Evolutionary conservation across 2,113 vertebrate species (phyloP).

Genomic region (Suricata suricatta): DNA sequence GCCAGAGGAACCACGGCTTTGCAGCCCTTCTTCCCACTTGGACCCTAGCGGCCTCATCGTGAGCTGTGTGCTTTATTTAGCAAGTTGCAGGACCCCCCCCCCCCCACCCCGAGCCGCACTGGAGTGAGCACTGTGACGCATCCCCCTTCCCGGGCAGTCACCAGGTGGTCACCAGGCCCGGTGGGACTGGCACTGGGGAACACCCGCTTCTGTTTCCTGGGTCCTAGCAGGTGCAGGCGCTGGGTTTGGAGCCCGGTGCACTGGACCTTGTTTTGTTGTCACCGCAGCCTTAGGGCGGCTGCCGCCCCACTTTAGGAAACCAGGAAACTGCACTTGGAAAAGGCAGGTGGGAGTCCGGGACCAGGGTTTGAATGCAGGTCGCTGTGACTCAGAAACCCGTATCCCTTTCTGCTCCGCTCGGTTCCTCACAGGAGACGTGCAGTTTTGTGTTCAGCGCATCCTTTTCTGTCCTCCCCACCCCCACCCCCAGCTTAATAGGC

Average conservation of each 20-base stretch:
- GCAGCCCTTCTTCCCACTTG: background rate
- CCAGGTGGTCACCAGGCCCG: no score
- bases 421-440: background rate
- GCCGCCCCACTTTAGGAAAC: background rate
- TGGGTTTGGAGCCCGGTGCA: background rate
- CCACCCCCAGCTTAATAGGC: background rate
- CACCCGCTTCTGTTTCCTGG: background rate
- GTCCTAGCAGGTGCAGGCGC: background rate
- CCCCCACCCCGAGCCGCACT: no score
- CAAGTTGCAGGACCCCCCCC: background rate
- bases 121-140: rapidly evolving
- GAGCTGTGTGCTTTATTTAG: background rate
- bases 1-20: background rate
- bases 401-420: rapidly evolving
- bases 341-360: background rate
- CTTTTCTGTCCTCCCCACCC: background rate
- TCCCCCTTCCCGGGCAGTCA: rapidly evolving
- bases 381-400: background rate
- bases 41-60: background rate
- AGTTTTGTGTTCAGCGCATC: background rate
- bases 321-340: background rate
- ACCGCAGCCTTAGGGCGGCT: background rate
- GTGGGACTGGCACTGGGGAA: background rate
- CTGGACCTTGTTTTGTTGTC: background rate
- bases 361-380: no score